A percentile compares a stretch with the other conserved stretches of the same genome.
phyloP scores from a whole-genome alignment of 2,113 vertebrate species.

The Capreolus pygargus region DNA sequence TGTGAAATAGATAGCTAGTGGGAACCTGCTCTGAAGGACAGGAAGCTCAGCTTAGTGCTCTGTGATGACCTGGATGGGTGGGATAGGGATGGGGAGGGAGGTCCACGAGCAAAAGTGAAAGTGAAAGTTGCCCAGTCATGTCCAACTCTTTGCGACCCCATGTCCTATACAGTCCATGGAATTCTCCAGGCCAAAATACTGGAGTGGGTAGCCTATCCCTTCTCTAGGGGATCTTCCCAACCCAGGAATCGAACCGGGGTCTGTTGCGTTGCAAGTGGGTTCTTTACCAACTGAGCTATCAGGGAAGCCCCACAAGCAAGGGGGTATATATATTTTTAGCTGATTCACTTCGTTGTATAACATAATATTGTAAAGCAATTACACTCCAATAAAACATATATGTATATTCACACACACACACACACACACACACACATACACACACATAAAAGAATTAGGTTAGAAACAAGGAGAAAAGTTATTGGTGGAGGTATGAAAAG shows the following conservation, averaged over 20 bases:
- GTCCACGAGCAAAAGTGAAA: background rate
- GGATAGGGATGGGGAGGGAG: background rate
- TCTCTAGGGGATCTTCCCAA: background rate
- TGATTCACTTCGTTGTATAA: background rate
- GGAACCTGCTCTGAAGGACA: background rate
- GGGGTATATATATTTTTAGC: background rate
- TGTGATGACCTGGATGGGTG: background rate
- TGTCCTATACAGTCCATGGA: background rate
- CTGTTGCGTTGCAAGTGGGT: background rate
- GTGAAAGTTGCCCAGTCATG: background rate
- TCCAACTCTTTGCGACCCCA: background rate
- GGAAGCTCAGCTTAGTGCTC: background rate
- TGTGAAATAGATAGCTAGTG: background rate
- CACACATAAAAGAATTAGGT: background rate
- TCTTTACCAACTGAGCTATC: background rate
- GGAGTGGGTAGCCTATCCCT: background rate
- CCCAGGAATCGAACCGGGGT: background rate
- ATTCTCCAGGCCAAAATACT: background rate
- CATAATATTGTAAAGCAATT: background rate
- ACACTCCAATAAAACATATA: background rate
- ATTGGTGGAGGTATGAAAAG: background rate
- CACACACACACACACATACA: background rate
- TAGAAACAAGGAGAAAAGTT: background rate
- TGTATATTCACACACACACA: background rate
- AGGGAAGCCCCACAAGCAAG: background rate